Conservation (phyloP, 2,113 vertebrate species). For the Gymnarchus niloticus region DNA sequence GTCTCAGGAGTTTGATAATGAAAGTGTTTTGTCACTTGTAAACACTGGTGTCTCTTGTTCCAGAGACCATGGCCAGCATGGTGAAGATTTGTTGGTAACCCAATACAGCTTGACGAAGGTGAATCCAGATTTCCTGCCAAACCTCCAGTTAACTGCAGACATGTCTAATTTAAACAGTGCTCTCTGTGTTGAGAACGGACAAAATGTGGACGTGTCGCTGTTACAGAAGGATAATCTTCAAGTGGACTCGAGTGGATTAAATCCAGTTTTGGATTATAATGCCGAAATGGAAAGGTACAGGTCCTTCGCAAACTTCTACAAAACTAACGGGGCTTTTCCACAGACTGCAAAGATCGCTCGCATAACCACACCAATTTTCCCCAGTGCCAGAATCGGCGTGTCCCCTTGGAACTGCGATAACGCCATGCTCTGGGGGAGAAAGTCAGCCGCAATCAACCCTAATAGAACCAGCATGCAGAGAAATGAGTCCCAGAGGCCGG, state of each 20-base stretch:
- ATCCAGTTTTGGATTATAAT: conserved; percentile 82
- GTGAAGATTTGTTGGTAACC: conserved; percentile 56
- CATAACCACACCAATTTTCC: conserved; percentile 80
- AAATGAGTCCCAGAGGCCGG: conserved; percentile 69
- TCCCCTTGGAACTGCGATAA: conserved; percentile 84
- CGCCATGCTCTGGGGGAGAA: conserved; percentile 69
- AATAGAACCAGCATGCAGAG: conserved; percentile 71
- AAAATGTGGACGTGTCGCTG: conserved; percentile 66
- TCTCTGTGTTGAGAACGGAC: conserved; percentile 82
- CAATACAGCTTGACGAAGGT: conserved; percentile 53
- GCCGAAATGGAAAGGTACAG: conserved; percentile 89
- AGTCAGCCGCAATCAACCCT: conserved; percentile 46
- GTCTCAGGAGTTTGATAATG: background rate
- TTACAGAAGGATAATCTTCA: conserved; percentile 77
- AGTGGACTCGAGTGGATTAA: conserved; percentile 59
- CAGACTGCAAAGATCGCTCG: conserved; percentile 83
- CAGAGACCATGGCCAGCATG: conserved; percentile 61
- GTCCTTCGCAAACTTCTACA: conserved; percentile 87
- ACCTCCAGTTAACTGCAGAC: conserved; percentile 24
- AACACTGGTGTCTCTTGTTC: conserved; percentile 58
- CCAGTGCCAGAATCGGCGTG: conserved; percentile 73
- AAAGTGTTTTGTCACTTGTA: conserved; percentile 35
- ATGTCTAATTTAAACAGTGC: conserved; percentile 84
- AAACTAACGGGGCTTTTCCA: conserved; percentile 81
- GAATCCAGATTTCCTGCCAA: conserved; percentile 40